These are phyloP conservation scores for Lysiphlebus fabarum DNA, from an alignment of 1,140 invertebrate species.

Conservation along the genomic window DNA sequence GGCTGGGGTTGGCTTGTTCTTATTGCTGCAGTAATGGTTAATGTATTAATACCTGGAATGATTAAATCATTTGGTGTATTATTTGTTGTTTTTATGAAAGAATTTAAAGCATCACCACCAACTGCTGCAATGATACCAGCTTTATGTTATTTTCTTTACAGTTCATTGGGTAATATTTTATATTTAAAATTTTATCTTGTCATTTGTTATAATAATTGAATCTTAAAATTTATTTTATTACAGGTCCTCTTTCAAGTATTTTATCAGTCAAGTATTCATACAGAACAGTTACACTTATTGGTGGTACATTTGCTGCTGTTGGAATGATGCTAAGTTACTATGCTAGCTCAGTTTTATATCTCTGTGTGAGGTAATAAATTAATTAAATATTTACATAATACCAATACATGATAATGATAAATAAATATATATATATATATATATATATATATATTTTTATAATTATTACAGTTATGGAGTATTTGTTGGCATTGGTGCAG, in stretches of 20 bases:
- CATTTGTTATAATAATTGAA: slow-evolving; percentile 8
- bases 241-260: slow-evolving; percentile 86
- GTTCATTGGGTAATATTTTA: slow-evolving; percentile 67
- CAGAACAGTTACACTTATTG: slow-evolving; percentile 82
- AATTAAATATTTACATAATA: background rate
- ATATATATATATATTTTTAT: background rate
- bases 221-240: slow-evolving; percentile 37
- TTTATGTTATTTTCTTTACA: slow-evolving; percentile 81
- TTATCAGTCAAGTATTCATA: slow-evolving; percentile 89
- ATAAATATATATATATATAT: background rate
- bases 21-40: slow-evolving; percentile 74
- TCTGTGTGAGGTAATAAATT: slow-evolving; percentile 69
- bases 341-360: slow-evolving; percentile 70
- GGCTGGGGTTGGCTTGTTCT: slow-evolving; percentile 83
- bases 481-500: slow-evolving; percentile 76
- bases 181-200: background rate
- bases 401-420: slow-evolving; percentile 10
- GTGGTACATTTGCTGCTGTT: slow-evolving; percentile 75
- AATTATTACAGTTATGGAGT: slow-evolving; percentile 69
- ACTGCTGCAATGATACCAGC: slow-evolving; percentile 81
- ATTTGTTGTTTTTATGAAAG: slow-evolving; percentile 74
- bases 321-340: slow-evolving; percentile 85
- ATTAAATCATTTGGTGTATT: slow-evolving; percentile 86
- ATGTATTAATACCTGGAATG: slow-evolving; percentile 78
- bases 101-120: slow-evolving; percentile 67